Evolutionary conservation across 2,888 invertebrate genomes (phyloP), one percentile per base, ranked within the genome.

Genomic region (Crepidodera aurea): DNA sequence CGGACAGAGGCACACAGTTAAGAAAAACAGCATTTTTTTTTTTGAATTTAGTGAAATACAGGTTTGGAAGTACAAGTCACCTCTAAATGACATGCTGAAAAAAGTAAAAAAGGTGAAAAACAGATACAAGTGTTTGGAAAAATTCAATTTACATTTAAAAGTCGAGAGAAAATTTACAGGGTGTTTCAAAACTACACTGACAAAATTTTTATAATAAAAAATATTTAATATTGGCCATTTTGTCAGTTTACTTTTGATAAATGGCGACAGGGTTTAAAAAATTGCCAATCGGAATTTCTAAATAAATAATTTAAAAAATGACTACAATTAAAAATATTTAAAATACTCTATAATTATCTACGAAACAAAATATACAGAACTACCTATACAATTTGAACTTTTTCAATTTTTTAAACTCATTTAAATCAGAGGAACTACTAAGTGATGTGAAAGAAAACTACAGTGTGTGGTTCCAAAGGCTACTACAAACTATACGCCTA

Each of bases 21-120:
- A 62, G 58, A 63, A 65, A n/a, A 65, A 67, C 61, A 67, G 64
- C 61, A n/a, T n/a, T n/a, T n/a, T n/a, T 40, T 51, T 51, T 51
- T 39, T 62, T 59, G 34, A 51, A 61, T 55, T 55, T 63, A 56
- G 59, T 63, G 58, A 46, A 62, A 64, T 70, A 73, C 73, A 73
- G 73, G 71, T 71, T 73, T 73, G 73, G 73, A 73, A 73, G 73
- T 73, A 73, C 73, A 70, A 72, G 73, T 73, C 73, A 73, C 73
- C 73, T 68, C 27, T 67, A 58, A 68, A 68, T 69, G 68, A 62
- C 71, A 71, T 71, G 71, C 72, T 70, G 55, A 67, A 66, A 65
- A 62, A 66, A 54, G 58, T 57, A 46, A 60, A 60, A 39, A 53
- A 29, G 54, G 50, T 55, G 56, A 48, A 39, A 56, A 51, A 65